Conservation (phyloP, 1,140 invertebrate genomes). For the Trichonephila inaurata region DNA sequence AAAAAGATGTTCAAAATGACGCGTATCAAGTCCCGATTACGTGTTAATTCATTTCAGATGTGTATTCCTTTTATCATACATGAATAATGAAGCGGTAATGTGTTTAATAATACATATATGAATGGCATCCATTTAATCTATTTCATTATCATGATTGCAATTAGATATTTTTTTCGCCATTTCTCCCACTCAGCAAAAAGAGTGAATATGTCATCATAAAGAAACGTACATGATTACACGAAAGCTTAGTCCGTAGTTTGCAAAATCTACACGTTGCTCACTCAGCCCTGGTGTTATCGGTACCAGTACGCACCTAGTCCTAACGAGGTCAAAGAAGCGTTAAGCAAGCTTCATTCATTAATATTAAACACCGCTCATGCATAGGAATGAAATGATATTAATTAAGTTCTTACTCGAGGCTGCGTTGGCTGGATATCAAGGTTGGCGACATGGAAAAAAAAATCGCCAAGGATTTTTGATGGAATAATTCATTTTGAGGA, state of each 20-base stretch:
- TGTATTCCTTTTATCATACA: neutral
- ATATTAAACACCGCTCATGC: conserved; percentile 17
- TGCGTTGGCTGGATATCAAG: neutral
- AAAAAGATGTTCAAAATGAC: neutral
- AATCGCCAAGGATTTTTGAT: neutral
- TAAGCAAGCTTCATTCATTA: conserved; percentile 12
- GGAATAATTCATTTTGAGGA: conserved; percentile 9
- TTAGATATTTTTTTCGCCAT: neutral
- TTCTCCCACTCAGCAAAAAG: neutral
- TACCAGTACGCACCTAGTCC: conserved; percentile 2
- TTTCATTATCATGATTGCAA: neutral
- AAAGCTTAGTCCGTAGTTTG: neutral
- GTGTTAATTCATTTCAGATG: neutral
- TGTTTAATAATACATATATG: neutral
- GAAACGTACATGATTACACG: neutral
- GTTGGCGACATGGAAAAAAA: conserved; percentile 2
- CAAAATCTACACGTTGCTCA: neutral
- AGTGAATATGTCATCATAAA: neutral
- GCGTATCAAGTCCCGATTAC: neutral
- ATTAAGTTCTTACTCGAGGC: conserved; percentile 15
- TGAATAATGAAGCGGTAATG: neutral
- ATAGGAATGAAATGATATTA: conserved; percentile 13
- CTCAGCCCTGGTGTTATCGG: neutral
- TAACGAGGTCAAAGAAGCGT: neutral
- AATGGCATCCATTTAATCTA: neutral